Conservation (phyloP, 1,140 invertebrate species). For the Leptinotarsa texana region DNA sequence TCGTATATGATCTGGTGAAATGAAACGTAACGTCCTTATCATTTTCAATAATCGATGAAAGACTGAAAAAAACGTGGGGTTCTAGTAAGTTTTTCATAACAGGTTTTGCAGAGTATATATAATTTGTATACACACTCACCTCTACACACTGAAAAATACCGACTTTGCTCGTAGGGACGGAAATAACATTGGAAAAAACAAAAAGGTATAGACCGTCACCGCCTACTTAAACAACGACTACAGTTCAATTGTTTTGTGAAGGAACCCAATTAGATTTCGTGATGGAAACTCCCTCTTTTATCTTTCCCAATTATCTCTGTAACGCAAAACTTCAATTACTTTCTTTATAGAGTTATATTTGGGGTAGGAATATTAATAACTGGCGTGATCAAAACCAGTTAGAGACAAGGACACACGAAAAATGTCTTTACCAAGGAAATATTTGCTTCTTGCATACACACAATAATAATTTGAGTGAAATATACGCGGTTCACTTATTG, state of each 20-base stretch:
- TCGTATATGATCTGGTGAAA: too few species aligned
- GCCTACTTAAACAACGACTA: not conserved
- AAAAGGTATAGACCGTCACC: not conserved
- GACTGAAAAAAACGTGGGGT: not conserved
- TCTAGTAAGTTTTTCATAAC: not conserved
- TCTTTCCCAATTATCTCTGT: not conserved
- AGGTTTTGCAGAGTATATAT: not conserved
- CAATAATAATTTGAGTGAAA: too few species aligned
- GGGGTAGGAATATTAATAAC: conserved; percentile 10
- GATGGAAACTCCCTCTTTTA: not conserved
- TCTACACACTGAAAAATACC: not conserved
- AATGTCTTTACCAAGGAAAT: not conserved
- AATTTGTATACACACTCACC: not conserved
- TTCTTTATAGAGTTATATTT: not conserved
- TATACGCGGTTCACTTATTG: too few species aligned
- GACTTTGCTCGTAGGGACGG: not conserved
- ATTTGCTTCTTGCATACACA: too few species aligned
- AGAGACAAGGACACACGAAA: not conserved
- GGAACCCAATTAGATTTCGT: not conserved
- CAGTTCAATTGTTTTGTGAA: not conserved
- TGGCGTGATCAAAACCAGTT: not conserved
- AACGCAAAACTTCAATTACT: conserved; percentile 6
- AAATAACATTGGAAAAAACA: not conserved
- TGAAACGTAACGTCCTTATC: too few species aligned
- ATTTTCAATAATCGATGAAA: too few species aligned